These are phyloP conservation scores for Andrena fulva DNA, from an alignment of 2,888 invertebrate species.

Conservation along the genomic window DNA sequence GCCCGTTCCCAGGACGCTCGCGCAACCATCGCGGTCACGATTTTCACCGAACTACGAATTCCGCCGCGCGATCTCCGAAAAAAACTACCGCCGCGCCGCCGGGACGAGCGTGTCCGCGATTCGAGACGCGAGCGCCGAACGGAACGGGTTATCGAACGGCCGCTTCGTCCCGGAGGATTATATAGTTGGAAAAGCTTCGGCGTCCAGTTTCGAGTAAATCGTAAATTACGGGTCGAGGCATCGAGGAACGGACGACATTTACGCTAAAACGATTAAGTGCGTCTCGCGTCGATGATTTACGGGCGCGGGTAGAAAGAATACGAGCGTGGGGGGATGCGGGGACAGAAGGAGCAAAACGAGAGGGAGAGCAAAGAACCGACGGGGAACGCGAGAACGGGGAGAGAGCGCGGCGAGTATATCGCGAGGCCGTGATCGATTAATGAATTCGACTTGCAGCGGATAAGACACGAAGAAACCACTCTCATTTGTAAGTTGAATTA, in stretches of 20 bases:
- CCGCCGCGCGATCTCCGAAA: background rate
- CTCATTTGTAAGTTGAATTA: conserved; percentile 62
- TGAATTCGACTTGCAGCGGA: conserved; percentile 57
- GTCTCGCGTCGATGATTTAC: conserved; percentile 62
- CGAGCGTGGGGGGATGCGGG: background rate
- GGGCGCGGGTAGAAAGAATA: conserved; percentile 41
- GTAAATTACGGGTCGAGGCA: conserved; percentile 47
- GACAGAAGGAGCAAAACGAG: conserved; percentile 45
- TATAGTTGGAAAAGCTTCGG: conserved; percentile 39
- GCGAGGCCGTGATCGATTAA: conserved; percentile 57
- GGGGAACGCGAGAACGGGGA: conserved; percentile 19
- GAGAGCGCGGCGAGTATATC: conserved; percentile 5
- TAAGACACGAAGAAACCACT: conserved; percentile 61
- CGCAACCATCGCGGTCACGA: conserved; percentile 36
- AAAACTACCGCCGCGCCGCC: background rate
- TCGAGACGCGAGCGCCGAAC: conserved; percentile 3
- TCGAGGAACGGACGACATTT: conserved; percentile 51
- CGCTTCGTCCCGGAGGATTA: conserved; percentile 23
- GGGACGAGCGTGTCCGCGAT: background rate
- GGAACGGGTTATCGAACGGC: conserved; percentile 4
- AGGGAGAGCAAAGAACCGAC: conserved; percentile 7
- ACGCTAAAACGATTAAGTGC: conserved; percentile 60
- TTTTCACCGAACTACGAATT: conserved; percentile 35
- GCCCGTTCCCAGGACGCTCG: conserved; percentile 31
- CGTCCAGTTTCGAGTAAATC: conserved; percentile 34